A percentile compares a stretch with the other conserved stretches of the same genome.
Evolutionary conservation across 2,797 vertebrate species (phyloP).

Genomic region (Salarias fasciatus): DNA sequence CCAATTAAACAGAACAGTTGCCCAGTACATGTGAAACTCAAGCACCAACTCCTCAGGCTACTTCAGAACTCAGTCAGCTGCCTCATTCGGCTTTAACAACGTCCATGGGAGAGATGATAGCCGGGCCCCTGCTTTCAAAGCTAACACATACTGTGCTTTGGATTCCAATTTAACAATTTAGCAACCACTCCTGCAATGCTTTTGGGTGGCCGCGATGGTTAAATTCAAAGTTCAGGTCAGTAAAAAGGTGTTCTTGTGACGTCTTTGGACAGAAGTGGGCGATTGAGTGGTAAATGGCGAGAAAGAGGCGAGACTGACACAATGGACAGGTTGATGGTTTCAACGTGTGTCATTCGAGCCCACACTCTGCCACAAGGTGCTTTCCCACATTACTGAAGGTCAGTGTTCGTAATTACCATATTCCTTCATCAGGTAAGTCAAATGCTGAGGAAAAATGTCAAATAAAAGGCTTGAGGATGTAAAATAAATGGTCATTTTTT

Average conservation of each 20-base stretch:
- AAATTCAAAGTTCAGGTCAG: slow-evolving; percentile 11
- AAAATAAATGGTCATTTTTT: too few relatives aligned
- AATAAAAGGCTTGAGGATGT: too few relatives aligned
- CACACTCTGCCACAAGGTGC: background rate
- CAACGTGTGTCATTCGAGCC: background rate
- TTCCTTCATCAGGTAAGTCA: too few relatives aligned
- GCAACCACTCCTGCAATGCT: background rate
- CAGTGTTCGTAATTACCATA: too few relatives aligned
- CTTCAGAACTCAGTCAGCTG: slow-evolving; percentile 17
- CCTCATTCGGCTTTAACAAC: background rate
- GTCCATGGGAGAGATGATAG: background rate
- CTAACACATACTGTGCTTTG: background rate
- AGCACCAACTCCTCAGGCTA: slow-evolving; percentile 8
- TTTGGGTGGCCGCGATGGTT: background rate
- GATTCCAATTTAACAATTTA: background rate
- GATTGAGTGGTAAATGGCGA: slow-evolving; percentile 1
- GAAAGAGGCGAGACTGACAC: slow-evolving; percentile 6
- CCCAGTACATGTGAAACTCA: slow-evolving; percentile 28
- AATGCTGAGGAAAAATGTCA: too few relatives aligned
- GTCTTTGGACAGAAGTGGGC: background rate
- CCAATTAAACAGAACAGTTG: slow-evolving; percentile 24
- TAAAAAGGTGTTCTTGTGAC: background rate
- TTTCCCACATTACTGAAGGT: too few relatives aligned
- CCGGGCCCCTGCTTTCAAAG: background rate
- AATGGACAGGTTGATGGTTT: background rate